Evolutionary conservation across 2,888 invertebrate genomes (phyloP), one percentile per base, ranked within the genome.

Genomic region (Oscheius sp.): DNA sequence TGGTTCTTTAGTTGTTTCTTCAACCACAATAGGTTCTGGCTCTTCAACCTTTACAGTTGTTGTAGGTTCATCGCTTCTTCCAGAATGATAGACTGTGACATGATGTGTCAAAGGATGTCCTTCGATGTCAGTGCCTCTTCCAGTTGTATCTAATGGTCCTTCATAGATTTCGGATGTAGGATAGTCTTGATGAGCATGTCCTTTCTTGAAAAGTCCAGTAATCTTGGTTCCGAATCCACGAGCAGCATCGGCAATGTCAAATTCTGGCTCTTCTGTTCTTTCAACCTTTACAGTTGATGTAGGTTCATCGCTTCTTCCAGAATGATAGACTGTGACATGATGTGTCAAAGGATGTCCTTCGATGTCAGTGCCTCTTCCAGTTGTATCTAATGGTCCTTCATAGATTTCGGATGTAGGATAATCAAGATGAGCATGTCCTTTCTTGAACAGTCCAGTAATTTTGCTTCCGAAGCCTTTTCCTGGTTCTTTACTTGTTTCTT

Each of bases 151-250:
- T n/a, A 74, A 38, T 41, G 72, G 74, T 32, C 79, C 79, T 6
- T 57, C 62, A 33, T 70, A 80, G 22, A 36, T 41, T 32, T 72
- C 78, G 28, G 79, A 32, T 68, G 59, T 44, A 24, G 80, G 78
- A 61, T 81, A 80, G 62, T 78, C 80, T 26, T 66, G 70, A 32
- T 77, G 72, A 30, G 78, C 70, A 17, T 71, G 51, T 28, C 72
- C 67, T 32, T 67, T 67, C 59, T 75, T 75, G 74, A 75, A 75
- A 33, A 75, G 64, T 54, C 75, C 74, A 50, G 72, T 68, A 54
- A 75, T 61, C 68, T 75, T 73, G 44, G 32, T 68, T 62, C 77
- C 54, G 45, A 57, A 24, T 17, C 22, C 32, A n/a, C 32, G 22
- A n/a, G 57, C 45, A 20, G 45, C 36, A 24, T 41, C 61, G 45